Conservation (phyloP, 1,140 invertebrate species). For the Cataglyphis hispanica region DNA sequence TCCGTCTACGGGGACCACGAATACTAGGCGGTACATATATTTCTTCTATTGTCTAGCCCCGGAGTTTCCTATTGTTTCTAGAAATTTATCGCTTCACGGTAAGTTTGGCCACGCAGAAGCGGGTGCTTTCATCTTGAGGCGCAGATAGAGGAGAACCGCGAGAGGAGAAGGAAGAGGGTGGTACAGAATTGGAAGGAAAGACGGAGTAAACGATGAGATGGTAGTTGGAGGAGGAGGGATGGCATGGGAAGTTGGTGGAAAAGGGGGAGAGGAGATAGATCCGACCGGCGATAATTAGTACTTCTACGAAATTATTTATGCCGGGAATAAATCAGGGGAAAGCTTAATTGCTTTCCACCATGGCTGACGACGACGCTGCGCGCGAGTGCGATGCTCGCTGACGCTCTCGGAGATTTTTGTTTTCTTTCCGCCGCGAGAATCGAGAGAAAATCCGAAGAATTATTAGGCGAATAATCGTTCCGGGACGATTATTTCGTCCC, state of each 20-base stretch:
- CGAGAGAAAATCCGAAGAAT: slow-evolving; percentile 55
- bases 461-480: slow-evolving; percentile 48
- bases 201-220: slow-evolving; percentile 69
- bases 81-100: slow-evolving; percentile 85
- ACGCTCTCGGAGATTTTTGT: slow-evolving; percentile 27
- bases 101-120: slow-evolving; percentile 82
- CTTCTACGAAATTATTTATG: slow-evolving; percentile 85
- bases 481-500: slow-evolving; percentile 34
- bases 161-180: slow-evolving; percentile 4
- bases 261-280: slow-evolving; percentile 72
- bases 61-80: slow-evolving; percentile 85
- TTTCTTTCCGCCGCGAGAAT: slow-evolving; percentile 30
- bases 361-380: slow-evolving; percentile 47
- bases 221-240: not conserved
- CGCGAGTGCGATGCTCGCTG: not conserved
- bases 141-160: slow-evolving; percentile 46
- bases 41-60: slow-evolving; percentile 85
- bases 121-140: slow-evolving; percentile 83
- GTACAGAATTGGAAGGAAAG: slow-evolving; percentile 55
- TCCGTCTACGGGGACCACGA: slow-evolving; percentile 72
- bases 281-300: slow-evolving; percentile 82
- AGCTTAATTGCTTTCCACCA: slow-evolving; percentile 83
- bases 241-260: not conserved
- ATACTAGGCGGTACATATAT: slow-evolving; percentile 78
- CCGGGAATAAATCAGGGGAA: slow-evolving; percentile 83